Conservation (phyloP, 2,797 vertebrate species). For the Gymnoscopelus microlampas region DNA sequence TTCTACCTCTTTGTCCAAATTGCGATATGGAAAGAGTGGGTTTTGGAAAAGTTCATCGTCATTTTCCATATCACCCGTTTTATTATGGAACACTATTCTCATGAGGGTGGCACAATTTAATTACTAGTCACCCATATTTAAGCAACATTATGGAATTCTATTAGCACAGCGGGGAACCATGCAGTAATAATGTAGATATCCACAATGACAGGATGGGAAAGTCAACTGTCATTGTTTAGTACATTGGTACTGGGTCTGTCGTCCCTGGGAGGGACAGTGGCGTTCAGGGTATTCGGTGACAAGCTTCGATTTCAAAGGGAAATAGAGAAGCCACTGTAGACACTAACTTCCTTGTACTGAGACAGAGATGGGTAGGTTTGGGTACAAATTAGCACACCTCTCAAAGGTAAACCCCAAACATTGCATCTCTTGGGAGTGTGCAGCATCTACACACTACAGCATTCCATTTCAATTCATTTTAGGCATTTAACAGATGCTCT, state of each 20-base stretch:
- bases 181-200: conserved; percentile 29
- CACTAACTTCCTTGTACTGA: conserved; percentile 57
- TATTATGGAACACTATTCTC: conserved; percentile 19
- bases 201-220: conserved; percentile 56
- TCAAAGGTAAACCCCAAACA: conserved; percentile 25
- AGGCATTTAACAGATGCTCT: too few relatives aligned
- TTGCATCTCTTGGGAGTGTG: conserved; percentile 3
- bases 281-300: conserved; percentile 67
- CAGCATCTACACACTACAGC: neutral
- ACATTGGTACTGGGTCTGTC: conserved; percentile 54
- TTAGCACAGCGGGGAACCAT: conserved; percentile 20
- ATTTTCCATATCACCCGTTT: conserved; percentile 27
- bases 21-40: conserved; percentile 18
- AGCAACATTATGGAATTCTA: neutral
- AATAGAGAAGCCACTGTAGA: conserved; percentile 66
- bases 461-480: too few relatives aligned
- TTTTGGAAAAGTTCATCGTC: conserved; percentile 6
- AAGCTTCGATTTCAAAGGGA: conserved; percentile 74
- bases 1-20: too few relatives aligned
- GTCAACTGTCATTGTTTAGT: conserved; percentile 71
- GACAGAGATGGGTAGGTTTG: conserved; percentile 34
- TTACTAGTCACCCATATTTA: conserved; percentile 46
- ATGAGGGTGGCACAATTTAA: conserved; percentile 30
- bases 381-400: conserved; percentile 23
- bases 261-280: conserved; percentile 39